A percentile compares a stretch with the other conserved stretches of the same genome.
Conservation (phyloP, 2,797 vertebrate species). For the Setipinna tenuifilis region DNA sequence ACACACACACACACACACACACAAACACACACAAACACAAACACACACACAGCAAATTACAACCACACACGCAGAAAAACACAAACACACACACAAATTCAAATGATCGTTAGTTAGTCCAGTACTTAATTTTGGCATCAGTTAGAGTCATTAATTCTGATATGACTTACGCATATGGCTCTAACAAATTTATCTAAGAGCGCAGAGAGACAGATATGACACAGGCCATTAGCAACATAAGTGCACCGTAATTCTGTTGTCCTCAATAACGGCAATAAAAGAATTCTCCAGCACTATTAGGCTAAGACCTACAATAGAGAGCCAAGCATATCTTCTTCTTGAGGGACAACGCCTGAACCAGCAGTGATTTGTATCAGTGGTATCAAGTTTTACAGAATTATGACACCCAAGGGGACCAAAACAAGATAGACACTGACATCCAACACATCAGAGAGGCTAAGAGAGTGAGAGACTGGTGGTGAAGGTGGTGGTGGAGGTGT, state of each 20-base stretch:
- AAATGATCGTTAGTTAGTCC: no score
- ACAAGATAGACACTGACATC: background rate
- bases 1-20: constrained; percentile 26
- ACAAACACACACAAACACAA: background rate
- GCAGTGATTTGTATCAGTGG: background rate
- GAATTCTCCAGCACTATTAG: background rate
- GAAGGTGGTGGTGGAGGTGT: background rate
- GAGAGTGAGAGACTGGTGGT: background rate
- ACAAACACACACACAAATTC: background rate
- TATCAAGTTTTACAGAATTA: background rate
- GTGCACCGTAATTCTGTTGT: background rate
- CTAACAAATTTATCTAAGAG: background rate
- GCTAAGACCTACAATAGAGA: background rate
- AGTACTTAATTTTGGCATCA: background rate
- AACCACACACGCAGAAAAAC: background rate
- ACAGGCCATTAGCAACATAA: background rate
- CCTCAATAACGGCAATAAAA: background rate
- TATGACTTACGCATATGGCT: no score
- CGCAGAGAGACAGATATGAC: background rate
- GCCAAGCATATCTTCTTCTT: background rate
- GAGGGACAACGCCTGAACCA: background rate
- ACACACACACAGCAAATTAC: no score
- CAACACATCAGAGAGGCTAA: background rate
- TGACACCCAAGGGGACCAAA: background rate
- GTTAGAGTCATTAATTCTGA: background rate